phyloP scores from a whole-genome alignment of 30 jellyfish, hydroid and myxozoan genomes.

The Chrysaora quinquecirrha region DNA sequence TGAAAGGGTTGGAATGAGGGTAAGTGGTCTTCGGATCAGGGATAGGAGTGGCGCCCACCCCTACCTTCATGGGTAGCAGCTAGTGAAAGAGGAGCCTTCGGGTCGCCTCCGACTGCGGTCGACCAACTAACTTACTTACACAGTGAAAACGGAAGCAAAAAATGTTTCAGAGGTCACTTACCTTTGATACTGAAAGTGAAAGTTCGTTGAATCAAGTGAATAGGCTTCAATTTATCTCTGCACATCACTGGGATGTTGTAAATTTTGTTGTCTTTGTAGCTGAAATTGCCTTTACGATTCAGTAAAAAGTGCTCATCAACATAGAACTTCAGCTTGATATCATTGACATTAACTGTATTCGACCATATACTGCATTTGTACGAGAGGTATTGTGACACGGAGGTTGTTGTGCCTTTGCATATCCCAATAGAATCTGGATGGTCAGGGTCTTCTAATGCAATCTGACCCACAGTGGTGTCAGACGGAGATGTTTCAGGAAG shows the following conservation, averaged over 20 bases:
- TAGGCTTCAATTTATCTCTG: conserved; percentile 51
- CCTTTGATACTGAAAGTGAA: conserved; percentile 48
- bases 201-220: conserved; percentile 17
- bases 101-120: neutral
- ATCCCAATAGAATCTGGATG: conserved; percentile 54
- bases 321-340: conserved; percentile 33
- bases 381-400: neutral
- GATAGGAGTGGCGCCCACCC: too few species aligned
- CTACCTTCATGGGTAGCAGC: too few species aligned
- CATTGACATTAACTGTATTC: neutral
- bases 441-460: conserved; percentile 74
- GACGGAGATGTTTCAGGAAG: conserved; percentile 52
- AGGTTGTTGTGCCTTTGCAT: conserved; percentile 16
- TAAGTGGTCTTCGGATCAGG: too few species aligned
- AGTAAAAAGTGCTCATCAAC: conserved; percentile 32
- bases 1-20: too few species aligned
- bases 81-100: too few species aligned
- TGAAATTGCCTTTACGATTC: conserved; percentile 41
- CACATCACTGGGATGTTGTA: conserved; percentile 59
- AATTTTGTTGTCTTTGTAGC: neutral
- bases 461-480: conserved; percentile 48
- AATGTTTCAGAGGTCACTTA: neutral
- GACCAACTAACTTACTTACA: neutral
- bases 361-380: conserved; percentile 47
- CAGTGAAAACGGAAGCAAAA: neutral